phyloP scores from a whole-genome alignment of 1,140 invertebrate species.

The Zaprionus nigranus region DNA sequence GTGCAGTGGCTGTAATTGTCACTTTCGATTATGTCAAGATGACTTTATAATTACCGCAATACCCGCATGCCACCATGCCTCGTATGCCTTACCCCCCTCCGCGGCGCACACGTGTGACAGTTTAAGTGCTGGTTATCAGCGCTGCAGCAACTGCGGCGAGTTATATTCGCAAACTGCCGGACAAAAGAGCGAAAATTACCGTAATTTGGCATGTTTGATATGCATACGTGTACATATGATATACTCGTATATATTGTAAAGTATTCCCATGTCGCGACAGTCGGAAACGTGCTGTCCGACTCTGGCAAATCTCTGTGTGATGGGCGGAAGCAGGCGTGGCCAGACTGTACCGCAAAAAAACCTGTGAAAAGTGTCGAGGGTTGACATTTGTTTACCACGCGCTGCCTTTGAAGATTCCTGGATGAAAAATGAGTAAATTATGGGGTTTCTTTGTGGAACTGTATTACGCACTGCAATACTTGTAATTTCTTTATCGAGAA shows the following conservation, averaged over 20 bases:
- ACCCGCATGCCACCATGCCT: constrained; percentile 1
- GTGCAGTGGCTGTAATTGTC: constrained; percentile 83
- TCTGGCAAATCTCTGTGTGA: constrained; percentile 44
- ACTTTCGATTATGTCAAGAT: constrained; percentile 84
- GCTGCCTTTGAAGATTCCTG: neutral
- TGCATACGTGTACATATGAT: constrained; percentile 22
- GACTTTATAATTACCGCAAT: constrained; percentile 81
- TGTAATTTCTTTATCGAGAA: no score
- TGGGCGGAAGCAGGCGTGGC: constrained; percentile 38
- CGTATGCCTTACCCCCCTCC: neutral
- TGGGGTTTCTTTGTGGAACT: neutral
- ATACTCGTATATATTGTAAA: neutral
- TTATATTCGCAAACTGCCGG: constrained; percentile 75
- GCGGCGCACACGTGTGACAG: constrained; percentile 72
- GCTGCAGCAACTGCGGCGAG: constrained; percentile 45
- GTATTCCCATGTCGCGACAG: neutral
- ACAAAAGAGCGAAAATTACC: constrained; percentile 67
- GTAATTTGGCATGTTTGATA: constrained; percentile 60
- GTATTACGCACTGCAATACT: neutral
- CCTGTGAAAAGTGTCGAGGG: constrained; percentile 36
- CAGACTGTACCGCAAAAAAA: constrained; percentile 16
- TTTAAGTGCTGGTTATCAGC: constrained; percentile 74
- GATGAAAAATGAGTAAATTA: neutral
- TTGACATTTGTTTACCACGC: constrained; percentile 29
- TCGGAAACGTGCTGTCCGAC: constrained; percentile 29